Evolutionary conservation across 2,888 invertebrate species (phyloP).

Genomic region (Drosophila silvestris): DNA sequence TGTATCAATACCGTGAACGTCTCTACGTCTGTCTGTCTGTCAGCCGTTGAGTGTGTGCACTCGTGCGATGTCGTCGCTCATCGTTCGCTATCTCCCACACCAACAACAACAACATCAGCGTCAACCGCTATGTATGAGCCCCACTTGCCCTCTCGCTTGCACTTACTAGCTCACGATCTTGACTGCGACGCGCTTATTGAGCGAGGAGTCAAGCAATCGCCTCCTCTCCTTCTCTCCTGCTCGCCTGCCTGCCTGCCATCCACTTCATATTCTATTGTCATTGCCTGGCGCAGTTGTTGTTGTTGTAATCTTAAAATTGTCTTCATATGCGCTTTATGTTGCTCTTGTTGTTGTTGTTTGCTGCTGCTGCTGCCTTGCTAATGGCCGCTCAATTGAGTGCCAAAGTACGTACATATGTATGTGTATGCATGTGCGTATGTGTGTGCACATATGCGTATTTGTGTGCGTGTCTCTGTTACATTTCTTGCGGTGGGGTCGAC

Average conservation of each 20-base stretch:
- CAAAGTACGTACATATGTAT: conserved; percentile 64
- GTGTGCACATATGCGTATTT: conserved; percentile 14
- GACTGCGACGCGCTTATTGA: conserved; percentile 47
- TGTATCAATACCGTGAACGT: conserved; percentile 57
- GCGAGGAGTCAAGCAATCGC: conserved; percentile 44
- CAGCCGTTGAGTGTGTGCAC: conserved; percentile 51
- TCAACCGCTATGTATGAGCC: conserved; percentile 42
- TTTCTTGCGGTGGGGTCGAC: conserved; percentile 62
- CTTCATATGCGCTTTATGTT: conserved; percentile 63
- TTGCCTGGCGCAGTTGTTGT: conserved; percentile 52
- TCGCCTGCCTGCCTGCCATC: conserved; percentile 13
- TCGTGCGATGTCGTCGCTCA: conserved; percentile 62
- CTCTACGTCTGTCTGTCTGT: conserved; percentile 42
- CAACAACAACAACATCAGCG: conserved; percentile 38
- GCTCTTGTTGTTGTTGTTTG: conserved; percentile 31
- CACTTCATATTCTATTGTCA: conserved; percentile 81
- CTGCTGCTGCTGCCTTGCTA: conserved; percentile 67
- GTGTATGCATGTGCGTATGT: not conserved
- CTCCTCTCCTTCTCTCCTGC: conserved; percentile 10
- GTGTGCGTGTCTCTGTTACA: conserved; percentile 30
- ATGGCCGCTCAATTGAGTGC: conserved; percentile 79
- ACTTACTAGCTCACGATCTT: conserved; percentile 39
- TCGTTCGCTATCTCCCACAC: conserved; percentile 63
- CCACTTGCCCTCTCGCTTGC: conserved; percentile 41
- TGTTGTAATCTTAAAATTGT: conserved; percentile 81